Evolutionary conservation across 2,797 vertebrate genomes (phyloP).

Genomic region (Lithobates pipiens): DNA sequence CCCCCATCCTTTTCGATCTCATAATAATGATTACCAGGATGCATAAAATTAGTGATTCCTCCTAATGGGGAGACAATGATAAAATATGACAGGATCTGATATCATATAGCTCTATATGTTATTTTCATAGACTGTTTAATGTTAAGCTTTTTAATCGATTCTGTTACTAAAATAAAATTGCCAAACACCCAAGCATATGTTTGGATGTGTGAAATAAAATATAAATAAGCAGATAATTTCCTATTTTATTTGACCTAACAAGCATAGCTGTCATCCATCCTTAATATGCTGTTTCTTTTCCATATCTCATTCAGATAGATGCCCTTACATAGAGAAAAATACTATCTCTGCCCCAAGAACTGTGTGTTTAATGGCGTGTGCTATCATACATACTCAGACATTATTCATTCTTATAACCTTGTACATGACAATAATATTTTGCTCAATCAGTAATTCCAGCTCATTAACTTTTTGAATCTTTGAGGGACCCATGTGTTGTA

Average conservation of each 20-base stretch:
- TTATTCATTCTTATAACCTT: slow-evolving; percentile 48
- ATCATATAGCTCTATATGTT: too few species aligned
- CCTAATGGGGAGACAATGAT: too few species aligned
- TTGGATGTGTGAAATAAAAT: neutral
- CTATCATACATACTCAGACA: slow-evolving; percentile 27
- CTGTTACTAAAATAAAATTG: neutral
- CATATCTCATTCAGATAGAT: slow-evolving; percentile 17
- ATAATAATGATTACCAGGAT: too few species aligned
- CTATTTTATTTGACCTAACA: neutral
- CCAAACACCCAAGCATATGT: neutral
- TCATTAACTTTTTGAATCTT: slow-evolving; percentile 50
- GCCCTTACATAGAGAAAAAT: neutral
- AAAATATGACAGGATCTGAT: too few species aligned
- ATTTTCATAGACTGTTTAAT: too few species aligned
- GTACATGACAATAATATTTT: slow-evolving; percentile 34
- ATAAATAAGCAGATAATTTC: slow-evolving; percentile 7
- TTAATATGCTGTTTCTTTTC: slow-evolving; percentile 18
- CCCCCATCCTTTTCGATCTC: too few species aligned
- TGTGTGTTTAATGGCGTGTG: slow-evolving; percentile 45
- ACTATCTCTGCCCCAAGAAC: slow-evolving; percentile 16
- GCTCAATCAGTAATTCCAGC: slow-evolving; percentile 42
- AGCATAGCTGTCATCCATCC: slow-evolving; percentile 1
- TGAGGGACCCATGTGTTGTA: slow-evolving; percentile 30
- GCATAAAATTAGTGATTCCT: too few species aligned
- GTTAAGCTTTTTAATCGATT: neutral